phyloP scores from a whole-genome alignment of 1,140 invertebrate species.

The Varroa destructor region DNA sequence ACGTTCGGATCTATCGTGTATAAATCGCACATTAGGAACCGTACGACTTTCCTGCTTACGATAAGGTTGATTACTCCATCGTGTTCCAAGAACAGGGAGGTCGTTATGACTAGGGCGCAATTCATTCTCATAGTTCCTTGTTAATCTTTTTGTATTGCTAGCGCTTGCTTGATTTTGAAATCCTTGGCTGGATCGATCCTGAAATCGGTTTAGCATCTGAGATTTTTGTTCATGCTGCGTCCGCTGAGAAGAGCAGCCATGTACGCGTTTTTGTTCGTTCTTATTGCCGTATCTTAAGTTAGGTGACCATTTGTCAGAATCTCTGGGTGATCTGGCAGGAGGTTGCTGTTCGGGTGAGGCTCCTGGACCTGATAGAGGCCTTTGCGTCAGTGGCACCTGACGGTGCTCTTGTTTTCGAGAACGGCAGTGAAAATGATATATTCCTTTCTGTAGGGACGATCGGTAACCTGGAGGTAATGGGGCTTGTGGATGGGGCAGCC shows the following conservation, averaged over 20 bases:
- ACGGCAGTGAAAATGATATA: slow-evolving; percentile 1
- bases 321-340: background rate
- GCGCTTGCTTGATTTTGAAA: background rate
- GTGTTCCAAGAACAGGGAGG: background rate
- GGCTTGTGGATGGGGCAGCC: background rate
- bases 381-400: background rate
- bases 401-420: background rate
- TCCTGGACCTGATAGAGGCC: background rate
- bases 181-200: background rate
- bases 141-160: background rate
- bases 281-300: slow-evolving; percentile 14
- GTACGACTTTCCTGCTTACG: slow-evolving; percentile 6
- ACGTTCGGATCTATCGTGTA: background rate
- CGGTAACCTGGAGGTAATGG: background rate
- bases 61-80: slow-evolving; percentile 20
- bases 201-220: background rate
- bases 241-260: background rate
- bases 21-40: background rate
- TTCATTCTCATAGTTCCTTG: background rate
- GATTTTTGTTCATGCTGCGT: background rate
- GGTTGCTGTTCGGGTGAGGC: slow-evolving; percentile 16
- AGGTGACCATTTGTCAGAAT: slow-evolving; percentile 2
- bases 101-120: background rate
- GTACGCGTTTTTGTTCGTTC: background rate
- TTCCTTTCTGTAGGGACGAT: background rate